Evolutionary conservation across 1,140 invertebrate genomes (phyloP).

Genomic region (Hyles euphorbiae): DNA sequence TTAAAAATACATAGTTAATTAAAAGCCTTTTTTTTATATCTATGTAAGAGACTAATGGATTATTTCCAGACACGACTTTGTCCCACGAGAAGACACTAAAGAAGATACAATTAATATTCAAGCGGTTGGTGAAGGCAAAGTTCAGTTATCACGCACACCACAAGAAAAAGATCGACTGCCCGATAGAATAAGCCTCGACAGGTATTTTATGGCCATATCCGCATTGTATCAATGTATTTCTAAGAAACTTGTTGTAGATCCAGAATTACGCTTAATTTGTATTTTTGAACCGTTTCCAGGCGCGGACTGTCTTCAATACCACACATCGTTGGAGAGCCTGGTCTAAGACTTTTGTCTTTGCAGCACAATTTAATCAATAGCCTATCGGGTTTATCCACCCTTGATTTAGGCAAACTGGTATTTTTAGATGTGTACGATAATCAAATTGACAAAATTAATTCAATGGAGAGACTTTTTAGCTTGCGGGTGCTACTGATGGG

Average conservation of each 20-base stretch:
- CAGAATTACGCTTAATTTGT: not conserved
- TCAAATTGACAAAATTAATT: conserved; percentile 90
- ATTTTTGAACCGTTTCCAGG: conserved; percentile 51
- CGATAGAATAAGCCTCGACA: conserved; percentile 86
- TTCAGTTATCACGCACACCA: conserved; percentile 80
- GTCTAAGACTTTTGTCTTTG: conserved; percentile 88
- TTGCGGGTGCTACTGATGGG: conserved; percentile 91
- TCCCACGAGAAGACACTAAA: conserved; percentile 50
- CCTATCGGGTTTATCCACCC: conserved; percentile 73
- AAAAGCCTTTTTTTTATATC: not conserved
- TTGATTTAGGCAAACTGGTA: conserved; percentile 85
- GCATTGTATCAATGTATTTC: too few relatives aligned
- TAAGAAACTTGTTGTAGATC: too few relatives aligned
- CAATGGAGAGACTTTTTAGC: conserved; percentile 83
- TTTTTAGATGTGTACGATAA: conserved; percentile 97
- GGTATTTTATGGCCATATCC: conserved; percentile 32
- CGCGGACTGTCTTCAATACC: conserved; percentile 86
- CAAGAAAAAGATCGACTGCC: conserved; percentile 85
- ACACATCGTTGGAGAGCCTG: conserved; percentile 85
- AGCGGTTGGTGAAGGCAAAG: conserved; percentile 75
- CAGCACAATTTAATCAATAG: conserved; percentile 93
- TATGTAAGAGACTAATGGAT: not conserved
- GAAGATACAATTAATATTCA: conserved; percentile 55
- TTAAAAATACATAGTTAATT: too few relatives aligned
- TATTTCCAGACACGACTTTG: conserved; percentile 39